Evolutionary conservation across 2,113 vertebrate species (phyloP).

Genomic region (Acanthisitta chloris): DNA sequence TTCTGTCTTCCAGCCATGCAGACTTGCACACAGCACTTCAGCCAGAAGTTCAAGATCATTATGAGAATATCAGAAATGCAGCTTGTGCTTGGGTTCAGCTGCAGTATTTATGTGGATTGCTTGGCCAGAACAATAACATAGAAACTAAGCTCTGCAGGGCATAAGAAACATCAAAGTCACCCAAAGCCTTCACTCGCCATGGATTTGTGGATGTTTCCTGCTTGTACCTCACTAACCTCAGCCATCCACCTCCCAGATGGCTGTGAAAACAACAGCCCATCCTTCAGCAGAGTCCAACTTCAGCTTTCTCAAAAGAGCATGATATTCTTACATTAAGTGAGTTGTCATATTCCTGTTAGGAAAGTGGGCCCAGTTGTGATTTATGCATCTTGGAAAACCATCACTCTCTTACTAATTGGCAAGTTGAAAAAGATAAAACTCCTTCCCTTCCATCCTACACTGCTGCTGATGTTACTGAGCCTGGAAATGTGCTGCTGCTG

Average conservation of each 20-base stretch:
- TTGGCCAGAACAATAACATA: neutral
- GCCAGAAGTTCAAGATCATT: neutral
- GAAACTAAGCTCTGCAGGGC: neutral
- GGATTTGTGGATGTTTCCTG: neutral
- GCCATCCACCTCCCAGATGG: neutral
- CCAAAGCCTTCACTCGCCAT: neutral
- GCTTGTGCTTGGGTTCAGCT: neutral
- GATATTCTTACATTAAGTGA: neutral
- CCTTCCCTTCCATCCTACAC: neutral
- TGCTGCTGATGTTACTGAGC: neutral
- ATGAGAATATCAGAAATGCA: neutral
- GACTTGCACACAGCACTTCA: neutral
- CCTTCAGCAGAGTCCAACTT: neutral
- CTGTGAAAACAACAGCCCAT: neutral
- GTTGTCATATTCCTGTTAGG: neutral
- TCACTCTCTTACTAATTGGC: neutral
- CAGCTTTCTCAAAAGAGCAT: neutral
- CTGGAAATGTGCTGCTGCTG: neutral
- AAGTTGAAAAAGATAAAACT: neutral
- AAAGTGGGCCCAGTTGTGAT: neutral
- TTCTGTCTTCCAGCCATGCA: neutral
- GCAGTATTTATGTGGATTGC: neutral
- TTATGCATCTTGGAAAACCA: neutral
- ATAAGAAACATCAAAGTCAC: neutral
- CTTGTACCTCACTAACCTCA: neutral